Conservation (phyloP, 2,888 invertebrate species). For the Argyresthia albistria region DNA sequence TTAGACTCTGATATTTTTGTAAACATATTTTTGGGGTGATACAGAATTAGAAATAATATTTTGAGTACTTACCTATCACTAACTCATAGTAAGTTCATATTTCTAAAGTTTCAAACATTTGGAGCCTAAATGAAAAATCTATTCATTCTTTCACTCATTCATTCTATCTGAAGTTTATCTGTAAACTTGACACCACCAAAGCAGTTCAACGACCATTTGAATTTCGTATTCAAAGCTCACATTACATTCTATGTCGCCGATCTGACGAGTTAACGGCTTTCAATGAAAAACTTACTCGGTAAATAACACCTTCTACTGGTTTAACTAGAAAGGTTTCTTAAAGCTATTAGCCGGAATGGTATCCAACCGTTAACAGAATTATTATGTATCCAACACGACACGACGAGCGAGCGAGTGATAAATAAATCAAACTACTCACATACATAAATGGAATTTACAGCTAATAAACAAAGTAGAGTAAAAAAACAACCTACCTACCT, state of each 20-base stretch:
- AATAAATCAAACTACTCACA: not conserved
- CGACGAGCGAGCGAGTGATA: not conserved
- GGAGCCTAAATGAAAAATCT: too few species aligned
- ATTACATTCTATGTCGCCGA: constrained; percentile 1
- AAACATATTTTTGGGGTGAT: too few species aligned
- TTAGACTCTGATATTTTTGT: not conserved
- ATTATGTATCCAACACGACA: not conserved
- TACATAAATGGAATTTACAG: not conserved
- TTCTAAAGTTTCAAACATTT: too few species aligned
- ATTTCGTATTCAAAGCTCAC: not conserved
- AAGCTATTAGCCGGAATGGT: not conserved
- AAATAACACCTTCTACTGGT: constrained; percentile 2
- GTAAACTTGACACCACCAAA: not conserved
- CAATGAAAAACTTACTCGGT: not conserved
- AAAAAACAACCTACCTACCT: not conserved
- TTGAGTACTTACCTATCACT: too few species aligned
- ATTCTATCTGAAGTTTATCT: too few species aligned
- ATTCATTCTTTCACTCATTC: too few species aligned
- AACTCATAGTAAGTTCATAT: too few species aligned
- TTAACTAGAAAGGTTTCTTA: constrained; percentile 1
- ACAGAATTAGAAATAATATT: too few species aligned
- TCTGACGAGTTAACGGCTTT: not conserved
- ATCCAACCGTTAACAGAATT: not conserved
- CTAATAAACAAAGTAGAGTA: not conserved
- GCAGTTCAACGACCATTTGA: not conserved